Base-by-base conservation (phyloP, 2,888 invertebrate species). In the Xanthia icteritia region DNA sequence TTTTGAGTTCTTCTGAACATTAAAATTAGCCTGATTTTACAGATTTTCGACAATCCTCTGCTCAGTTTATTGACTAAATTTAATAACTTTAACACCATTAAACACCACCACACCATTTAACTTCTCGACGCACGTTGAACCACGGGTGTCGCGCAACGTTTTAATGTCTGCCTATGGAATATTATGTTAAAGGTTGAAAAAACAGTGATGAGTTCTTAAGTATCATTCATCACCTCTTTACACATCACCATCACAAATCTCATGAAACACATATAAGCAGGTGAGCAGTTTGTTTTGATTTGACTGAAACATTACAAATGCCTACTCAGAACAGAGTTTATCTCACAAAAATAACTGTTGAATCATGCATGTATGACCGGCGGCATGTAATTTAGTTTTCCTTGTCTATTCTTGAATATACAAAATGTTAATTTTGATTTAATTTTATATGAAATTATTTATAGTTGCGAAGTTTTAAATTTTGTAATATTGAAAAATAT, bases 281-380 rank as follows among this genome's bases (percentile, higher is more conserved):
- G 86, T 83, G 74, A 81, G 39, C 69, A 64, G 66, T 76, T 65
- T 78, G 80, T 86, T 84, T 76, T 73, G 71, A 76, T 76, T 77
- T 73, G n/a, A 81, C 74, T 80, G 73, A 69, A 78, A 68, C 71
- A 56, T 73, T 73, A 71, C 79, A 80, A 86, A 85, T 86, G 2
- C 31, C 31, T 31, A 86, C 86, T 77, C 39, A 54, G 86, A 82
- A 86, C 72, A 31, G 69, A 69, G 84, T 82, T 84, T 80, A 84
- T 84, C 79, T 86, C 51, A 63, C 83, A 67, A 80, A 84, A 86
- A 86, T 86, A 86, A 77, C 84, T 31, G 69, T 78, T 86, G 86
- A 86, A 82, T 86, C 86, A 86, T 77, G 61, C 65, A 56, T 75
- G 66, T 42, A 48, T 75, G 68, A 77, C 66, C 68, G 54, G 27